phyloP scores from a whole-genome alignment of 2,888 invertebrate species.

The Aphrophora alni region DNA sequence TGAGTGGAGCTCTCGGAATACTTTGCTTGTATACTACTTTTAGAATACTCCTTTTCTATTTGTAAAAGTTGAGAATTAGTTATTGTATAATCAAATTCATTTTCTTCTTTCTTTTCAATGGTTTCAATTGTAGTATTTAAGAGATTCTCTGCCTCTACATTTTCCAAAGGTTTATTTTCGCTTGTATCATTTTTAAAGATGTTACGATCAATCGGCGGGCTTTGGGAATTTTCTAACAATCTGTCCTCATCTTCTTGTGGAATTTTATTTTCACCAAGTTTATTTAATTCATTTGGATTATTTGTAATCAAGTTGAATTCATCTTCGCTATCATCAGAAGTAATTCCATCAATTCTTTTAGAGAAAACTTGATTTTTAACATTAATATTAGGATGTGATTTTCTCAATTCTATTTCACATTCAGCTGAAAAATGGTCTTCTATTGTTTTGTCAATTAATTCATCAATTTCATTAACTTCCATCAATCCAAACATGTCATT shows the following conservation, averaged over 20 bases:
- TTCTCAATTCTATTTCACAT: neutral
- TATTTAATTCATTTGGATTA: neutral
- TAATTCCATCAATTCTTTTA: neutral
- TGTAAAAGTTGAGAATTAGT: constrained; percentile 33
- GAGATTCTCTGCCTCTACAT: neutral
- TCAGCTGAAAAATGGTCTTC: neutral
- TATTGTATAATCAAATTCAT: constrained; percentile 21
- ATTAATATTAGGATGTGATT: neutral
- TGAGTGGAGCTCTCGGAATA: neutral
- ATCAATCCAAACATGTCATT: neutral
- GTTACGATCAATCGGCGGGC: neutral
- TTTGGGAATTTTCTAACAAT: neutral
- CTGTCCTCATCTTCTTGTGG: neutral
- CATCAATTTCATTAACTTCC: neutral
- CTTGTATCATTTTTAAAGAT: neutral
- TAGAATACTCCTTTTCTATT: constrained; percentile 22
- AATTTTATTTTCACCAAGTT: neutral
- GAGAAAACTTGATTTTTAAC: no score
- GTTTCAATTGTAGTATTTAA: neutral
- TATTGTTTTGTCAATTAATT: neutral
- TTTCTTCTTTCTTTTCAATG: neutral
- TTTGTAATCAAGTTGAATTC: neutral
- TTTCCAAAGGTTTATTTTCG: neutral
- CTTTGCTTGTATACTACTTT: neutral
- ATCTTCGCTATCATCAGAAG: neutral